These are phyloP conservation scores for Chaenodraco wilsoni DNA, from an alignment of 2,797 vertebrate genomes.

Conservation along the genomic window DNA sequence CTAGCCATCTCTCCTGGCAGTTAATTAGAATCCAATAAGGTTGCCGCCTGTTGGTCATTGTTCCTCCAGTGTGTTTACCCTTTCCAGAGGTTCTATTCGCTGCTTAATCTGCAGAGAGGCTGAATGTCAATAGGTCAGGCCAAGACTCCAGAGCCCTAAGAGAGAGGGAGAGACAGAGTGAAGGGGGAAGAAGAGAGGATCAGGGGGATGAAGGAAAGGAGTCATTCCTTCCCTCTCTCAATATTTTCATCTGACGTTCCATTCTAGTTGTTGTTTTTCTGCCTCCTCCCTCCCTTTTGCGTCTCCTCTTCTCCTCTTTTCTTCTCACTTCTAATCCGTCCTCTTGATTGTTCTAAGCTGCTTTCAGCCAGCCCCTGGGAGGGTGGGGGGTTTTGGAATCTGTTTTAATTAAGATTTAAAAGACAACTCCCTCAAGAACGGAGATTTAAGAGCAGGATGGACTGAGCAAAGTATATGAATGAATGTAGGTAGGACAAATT, in stretches of 20 bases:
- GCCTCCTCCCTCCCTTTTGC: slow-evolving; percentile 25
- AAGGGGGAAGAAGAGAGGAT: slow-evolving; percentile 56
- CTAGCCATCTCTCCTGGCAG: slow-evolving; percentile 76
- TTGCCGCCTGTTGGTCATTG: slow-evolving; percentile 84
- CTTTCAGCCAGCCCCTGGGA: slow-evolving; percentile 82
- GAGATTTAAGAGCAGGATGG: slow-evolving; percentile 79
- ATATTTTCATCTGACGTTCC: slow-evolving; percentile 63
- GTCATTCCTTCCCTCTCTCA: slow-evolving; percentile 66
- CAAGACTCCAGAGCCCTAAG: slow-evolving; percentile 69
- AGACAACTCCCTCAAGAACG: slow-evolving; percentile 80
- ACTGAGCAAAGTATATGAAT: slow-evolving; percentile 71
- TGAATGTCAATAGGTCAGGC: slow-evolving; percentile 84
- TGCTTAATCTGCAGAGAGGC: slow-evolving; percentile 85
- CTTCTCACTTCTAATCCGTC: slow-evolving; percentile 84
- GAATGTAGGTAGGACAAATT: slow-evolving; percentile 75
- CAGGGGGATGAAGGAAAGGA: slow-evolving; percentile 64
- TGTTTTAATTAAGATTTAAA: slow-evolving; percentile 89
- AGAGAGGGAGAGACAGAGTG: slow-evolving; percentile 42
- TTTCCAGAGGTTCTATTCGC: slow-evolving; percentile 82
- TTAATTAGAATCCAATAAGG: slow-evolving; percentile 90
- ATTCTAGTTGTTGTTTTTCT: slow-evolving; percentile 54
- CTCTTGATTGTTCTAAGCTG: slow-evolving; percentile 88
- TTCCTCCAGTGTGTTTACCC: slow-evolving; percentile 84
- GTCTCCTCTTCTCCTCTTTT: slow-evolving; percentile 78
- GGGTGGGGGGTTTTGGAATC: slow-evolving; percentile 70